phyloP scores from a whole-genome alignment of 1,140 invertebrate genomes.

The Drosophila baimaii region DNA sequence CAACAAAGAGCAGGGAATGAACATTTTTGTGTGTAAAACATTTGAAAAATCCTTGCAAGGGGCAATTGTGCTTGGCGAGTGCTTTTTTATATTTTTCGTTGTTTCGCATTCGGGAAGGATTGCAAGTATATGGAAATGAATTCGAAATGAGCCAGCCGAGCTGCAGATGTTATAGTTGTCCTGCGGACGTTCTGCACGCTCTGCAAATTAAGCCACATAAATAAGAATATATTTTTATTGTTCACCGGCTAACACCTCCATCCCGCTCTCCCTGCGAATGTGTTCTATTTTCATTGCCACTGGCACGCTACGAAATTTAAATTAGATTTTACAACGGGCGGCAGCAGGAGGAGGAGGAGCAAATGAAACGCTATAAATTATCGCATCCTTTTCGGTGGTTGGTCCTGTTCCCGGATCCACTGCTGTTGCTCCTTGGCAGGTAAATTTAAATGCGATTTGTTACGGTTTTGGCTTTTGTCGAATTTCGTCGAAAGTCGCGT shows the following conservation, averaged over 20 bases:
- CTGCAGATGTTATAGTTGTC: slow-evolving; percentile 28
- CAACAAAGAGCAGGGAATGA: slow-evolving; percentile 67
- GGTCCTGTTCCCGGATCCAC: slow-evolving; percentile 38
- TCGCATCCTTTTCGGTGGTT: slow-evolving; percentile 81
- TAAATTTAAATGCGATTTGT: slow-evolving; percentile 84
- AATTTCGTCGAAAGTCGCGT: slow-evolving; percentile 56
- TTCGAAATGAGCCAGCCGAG: slow-evolving; percentile 50
- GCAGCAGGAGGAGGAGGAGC: slow-evolving; percentile 7
- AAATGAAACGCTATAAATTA: slow-evolving; percentile 84
- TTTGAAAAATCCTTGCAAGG: slow-evolving; percentile 77
- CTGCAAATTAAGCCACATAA: slow-evolving; percentile 79
- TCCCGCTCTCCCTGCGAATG: background rate
- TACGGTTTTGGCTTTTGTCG: slow-evolving; percentile 78
- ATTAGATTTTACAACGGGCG: slow-evolving; percentile 76
- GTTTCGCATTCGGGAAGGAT: slow-evolving; percentile 20
- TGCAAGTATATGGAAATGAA: slow-evolving; percentile 58
- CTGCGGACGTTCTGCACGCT: slow-evolving; percentile 67
- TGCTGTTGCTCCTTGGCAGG: slow-evolving; percentile 54
- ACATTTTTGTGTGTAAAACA: slow-evolving; percentile 70
- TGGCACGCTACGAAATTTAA: slow-evolving; percentile 79
- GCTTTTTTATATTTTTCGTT: no score
- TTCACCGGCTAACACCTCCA: slow-evolving; percentile 30
- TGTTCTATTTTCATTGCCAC: slow-evolving; percentile 42
- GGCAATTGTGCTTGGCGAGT: slow-evolving; percentile 69
- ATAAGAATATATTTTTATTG: slow-evolving; percentile 79